A percentile compares a stretch with the other conserved stretches of the same genome.
Conservation (phyloP, 2,797 vertebrate species). For the Gallinago nigripennis region DNA sequence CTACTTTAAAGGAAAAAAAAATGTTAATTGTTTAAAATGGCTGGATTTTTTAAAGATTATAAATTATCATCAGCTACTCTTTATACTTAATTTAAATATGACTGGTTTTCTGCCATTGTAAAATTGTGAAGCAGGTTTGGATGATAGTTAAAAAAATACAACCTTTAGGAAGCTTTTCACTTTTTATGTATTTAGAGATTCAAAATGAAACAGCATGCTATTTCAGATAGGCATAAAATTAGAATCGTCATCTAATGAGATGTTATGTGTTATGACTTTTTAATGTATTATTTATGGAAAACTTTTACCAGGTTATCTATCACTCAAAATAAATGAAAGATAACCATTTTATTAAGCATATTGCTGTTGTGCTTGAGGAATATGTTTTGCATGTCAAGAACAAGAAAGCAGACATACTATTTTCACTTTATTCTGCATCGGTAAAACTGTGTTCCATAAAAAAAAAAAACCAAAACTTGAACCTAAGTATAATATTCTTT, state of each 20-base stretch:
- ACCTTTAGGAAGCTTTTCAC: neutral
- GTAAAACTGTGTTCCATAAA: neutral
- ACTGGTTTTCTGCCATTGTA: neutral
- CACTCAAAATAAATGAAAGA: conserved; percentile 47
- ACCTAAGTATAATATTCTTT: neutral
- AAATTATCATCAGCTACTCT: neutral
- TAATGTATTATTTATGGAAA: conserved; percentile 51
- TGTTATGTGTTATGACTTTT: conserved; percentile 43
- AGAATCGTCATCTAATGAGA: conserved; percentile 33
- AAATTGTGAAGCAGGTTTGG: neutral
- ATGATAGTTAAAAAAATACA: neutral
- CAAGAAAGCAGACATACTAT: neutral
- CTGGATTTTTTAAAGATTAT: conserved; percentile 2
- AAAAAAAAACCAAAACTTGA: neutral
- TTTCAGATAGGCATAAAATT: conserved; percentile 50
- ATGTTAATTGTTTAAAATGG: neutral
- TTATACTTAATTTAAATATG: conserved; percentile 32
- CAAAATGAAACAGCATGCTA: conserved; percentile 42
- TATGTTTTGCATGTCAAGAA: neutral
- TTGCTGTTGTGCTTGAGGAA: neutral
- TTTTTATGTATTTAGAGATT: conserved; percentile 36
- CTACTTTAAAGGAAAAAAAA: neutral
- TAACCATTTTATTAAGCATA: conserved; percentile 30
- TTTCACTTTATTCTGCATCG: conserved; percentile 27
- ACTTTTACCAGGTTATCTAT: conserved; percentile 27